Base-by-base conservation (phyloP, 2,888 invertebrate genomes). In the Drosophila colorata region DNA sequence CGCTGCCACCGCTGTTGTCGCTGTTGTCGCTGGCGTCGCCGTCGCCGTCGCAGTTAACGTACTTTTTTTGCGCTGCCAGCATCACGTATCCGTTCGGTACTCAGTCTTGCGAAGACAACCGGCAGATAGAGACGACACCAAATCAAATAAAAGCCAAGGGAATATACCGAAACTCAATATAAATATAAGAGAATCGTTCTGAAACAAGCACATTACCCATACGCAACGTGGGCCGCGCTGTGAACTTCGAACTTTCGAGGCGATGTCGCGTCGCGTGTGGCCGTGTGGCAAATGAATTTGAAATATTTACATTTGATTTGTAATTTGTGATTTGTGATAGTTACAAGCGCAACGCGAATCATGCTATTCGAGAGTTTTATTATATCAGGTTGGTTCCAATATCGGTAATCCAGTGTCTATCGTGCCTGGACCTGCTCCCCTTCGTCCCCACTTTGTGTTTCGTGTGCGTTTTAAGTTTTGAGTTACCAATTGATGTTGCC, bases 291-390 rank as follows among this genome's bases (percentile, higher is more conserved):
- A 49, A 28, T 64, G 61, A 55, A 49, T 63, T 28, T 49, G 23
- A 20, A 33, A 41, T 58, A 49, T 61, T 60, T 46, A 44, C 37
- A 68, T 66, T 20, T 20, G 4, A 41, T 31, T 47, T 48, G 41
- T 31, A 14, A 37, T 31, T 44, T 41, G 49, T 40, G 16, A 16
- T 71, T 87, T 86, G 83, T 77, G 83, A 80, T 80, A 80, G 53
- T 53, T 69, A 47, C 51, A 49, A 63, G 44, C 38, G 48, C 59
- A 58, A 63, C 55, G 51, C 51, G 55, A 38, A 84, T 65, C 64
- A 92, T 92, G 92, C 79, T 92, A 74, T 92, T 90, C 78, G 92
- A 92, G 77, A 90, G 91, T 35, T 91, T 90, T 87, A 89, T 87
- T 68, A 90, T 91, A 88, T 89, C 92, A 92, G 92, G 92, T 92